These are phyloP conservation scores for Sylvilagus bachmani DNA, from an alignment of 2,113 vertebrate genomes.

Conservation along the genomic window DNA sequence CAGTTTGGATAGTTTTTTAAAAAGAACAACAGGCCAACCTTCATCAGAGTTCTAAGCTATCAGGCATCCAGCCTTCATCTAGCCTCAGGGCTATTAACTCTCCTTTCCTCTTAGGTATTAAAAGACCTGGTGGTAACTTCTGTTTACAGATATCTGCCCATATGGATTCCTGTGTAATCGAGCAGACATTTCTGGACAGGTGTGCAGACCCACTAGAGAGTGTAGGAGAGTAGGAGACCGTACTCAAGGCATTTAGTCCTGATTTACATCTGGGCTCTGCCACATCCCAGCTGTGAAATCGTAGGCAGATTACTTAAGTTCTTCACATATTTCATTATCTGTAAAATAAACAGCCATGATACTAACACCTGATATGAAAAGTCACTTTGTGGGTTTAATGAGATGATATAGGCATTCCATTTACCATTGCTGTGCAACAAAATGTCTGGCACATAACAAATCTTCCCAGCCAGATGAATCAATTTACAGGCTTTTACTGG, in stretches of 20 bases:
- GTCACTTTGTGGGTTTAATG: background rate
- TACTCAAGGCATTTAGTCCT: background rate
- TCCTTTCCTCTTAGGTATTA: background rate
- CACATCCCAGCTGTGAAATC: background rate
- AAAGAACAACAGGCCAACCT: background rate
- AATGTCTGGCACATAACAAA: too few relatives aligned
- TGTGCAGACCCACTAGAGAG: background rate
- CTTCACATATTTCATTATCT: background rate
- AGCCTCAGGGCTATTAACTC: background rate
- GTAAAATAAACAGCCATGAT: background rate
- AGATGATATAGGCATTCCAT: background rate
- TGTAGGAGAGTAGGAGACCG: background rate
- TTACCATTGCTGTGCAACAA: background rate
- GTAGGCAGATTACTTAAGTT: background rate
- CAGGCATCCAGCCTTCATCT: background rate
- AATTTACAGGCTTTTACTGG: too few relatives aligned
- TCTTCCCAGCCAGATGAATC: too few relatives aligned
- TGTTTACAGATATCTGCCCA: background rate
- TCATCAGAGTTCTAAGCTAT: background rate
- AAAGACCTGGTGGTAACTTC: background rate
- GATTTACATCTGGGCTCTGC: background rate
- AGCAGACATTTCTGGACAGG: background rate
- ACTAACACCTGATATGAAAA: background rate
- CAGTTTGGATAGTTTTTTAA: too few relatives aligned
- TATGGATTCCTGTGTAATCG: background rate